Conservation (phyloP, 2,113 vertebrate genomes). For the Cinclus cinclus region DNA sequence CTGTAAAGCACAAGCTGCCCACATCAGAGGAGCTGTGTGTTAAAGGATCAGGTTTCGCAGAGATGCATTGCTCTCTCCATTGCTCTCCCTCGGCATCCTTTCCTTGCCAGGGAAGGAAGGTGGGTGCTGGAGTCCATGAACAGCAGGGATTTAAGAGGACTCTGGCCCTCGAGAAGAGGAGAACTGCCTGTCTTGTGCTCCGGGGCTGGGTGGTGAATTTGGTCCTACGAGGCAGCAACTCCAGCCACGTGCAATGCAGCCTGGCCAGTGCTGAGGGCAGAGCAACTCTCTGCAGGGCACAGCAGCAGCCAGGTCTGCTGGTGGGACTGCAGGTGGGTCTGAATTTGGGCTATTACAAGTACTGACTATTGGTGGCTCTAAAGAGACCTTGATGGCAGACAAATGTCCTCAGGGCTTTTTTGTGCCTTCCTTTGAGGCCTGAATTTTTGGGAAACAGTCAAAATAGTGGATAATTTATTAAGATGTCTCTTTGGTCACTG, state of each 20-base stretch:
- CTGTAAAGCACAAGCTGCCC: slow-evolving; percentile 84
- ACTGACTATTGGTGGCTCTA: neutral
- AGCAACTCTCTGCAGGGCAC: neutral
- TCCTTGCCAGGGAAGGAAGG: neutral
- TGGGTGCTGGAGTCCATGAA: neutral
- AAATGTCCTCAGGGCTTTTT: neutral
- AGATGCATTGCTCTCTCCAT: slow-evolving; percentile 73
- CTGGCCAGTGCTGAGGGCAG: fast-evolving
- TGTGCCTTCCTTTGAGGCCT: neutral
- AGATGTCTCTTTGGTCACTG: neutral
- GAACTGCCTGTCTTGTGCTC: neutral
- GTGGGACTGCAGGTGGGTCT: neutral
- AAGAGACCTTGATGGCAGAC: neutral
- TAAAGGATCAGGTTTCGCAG: slow-evolving; percentile 78
- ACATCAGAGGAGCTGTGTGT: slow-evolving; percentile 80
- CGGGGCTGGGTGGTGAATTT: neutral
- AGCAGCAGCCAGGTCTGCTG: neutral
- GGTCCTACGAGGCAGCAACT: neutral
- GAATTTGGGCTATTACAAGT: neutral
- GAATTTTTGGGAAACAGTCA: neutral
- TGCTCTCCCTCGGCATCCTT: slow-evolving; percentile 34
- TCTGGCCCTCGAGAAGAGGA: neutral
- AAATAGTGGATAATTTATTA: neutral
- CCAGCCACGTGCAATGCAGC: neutral
- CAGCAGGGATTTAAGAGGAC: neutral